Evolutionary conservation across 2,797 vertebrate genomes (phyloP), one percentile per base, ranked within the genome.

Genomic region (Poeciliopsis infans): DNA sequence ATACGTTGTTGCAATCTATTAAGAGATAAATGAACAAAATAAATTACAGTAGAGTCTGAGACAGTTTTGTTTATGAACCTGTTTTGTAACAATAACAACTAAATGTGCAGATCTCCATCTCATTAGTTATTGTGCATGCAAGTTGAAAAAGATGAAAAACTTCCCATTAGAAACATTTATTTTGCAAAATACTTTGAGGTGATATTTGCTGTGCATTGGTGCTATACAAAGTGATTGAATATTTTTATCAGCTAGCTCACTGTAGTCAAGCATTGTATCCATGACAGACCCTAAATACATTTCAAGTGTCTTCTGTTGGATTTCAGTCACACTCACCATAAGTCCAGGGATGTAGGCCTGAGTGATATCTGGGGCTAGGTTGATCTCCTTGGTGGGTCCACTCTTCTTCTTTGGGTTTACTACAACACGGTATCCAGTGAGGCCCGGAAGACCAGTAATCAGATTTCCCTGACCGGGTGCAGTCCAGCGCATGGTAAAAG

Each of bases 371-470:
- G 98, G 98, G 73, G 97, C 93, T 80, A 99, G 92, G 80, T 97
- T 97, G 79, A 99, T 95, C 91, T 99, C 97, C 80, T 98, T 98
- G 90, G 96, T 95, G 0, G 97, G 96, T 6, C 97, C 97, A 0
- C 95, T 96, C 92, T 97, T 97, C 83, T 96, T 97, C 92, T 98
- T 98, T 3, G 98, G 98, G 79, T 95, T 98, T 77, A 99, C 96
- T 84, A 97, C 92, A 72, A 99, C 97, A 3, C 97, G 96, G 90
- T 98, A 99, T n/a, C 98, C 97, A 0, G 97, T 97, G 79, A 99
- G 97, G 28, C 95, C 94, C 0, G 84, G 71, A 0, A 87, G 89
- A 43, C 97, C 97, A 5, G 94, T 97, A 25, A 99, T 95, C 33
- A 92, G 93, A 83, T 96, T 96, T 0, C 94, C 95, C 69, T 97